Evolutionary conservation across 2,797 vertebrate genomes (phyloP).

Genomic region (Merluccius polli): DNA sequence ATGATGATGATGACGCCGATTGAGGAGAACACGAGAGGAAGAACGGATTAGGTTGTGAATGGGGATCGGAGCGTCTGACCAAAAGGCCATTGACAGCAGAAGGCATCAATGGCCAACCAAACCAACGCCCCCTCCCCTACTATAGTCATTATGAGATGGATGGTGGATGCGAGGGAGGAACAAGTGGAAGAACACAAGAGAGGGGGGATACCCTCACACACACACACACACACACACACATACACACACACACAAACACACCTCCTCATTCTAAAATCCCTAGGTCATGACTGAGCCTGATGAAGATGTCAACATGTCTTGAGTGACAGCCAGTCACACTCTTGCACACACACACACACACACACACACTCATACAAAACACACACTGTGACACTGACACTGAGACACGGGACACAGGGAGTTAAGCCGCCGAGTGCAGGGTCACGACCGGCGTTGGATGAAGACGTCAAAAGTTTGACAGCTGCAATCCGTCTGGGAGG

Average conservation of each 20-base stretch:
- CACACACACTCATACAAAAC: constrained; percentile 17
- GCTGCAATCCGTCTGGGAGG: constrained; percentile 76
- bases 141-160: constrained; percentile 38
- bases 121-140: constrained; percentile 52
- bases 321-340: constrained; percentile 77
- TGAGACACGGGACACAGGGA: constrained; percentile 14
- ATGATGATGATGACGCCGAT: neutral
- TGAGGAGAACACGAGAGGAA: constrained; percentile 51
- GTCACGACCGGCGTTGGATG: constrained; percentile 89
- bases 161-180: constrained; percentile 56
- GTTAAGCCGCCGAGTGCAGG: constrained; percentile 61
- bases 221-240: constrained; percentile 19
- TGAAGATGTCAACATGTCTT: constrained; percentile 85
- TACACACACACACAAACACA: neutral
- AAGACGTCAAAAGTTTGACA: constrained; percentile 95
- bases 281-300: constrained; percentile 85
- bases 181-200: constrained; percentile 56
- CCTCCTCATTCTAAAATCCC: constrained; percentile 47
- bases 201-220: constrained; percentile 57
- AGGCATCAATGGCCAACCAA: constrained; percentile 66
- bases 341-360: constrained; percentile 19
- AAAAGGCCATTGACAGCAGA: constrained; percentile 68
- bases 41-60: constrained; percentile 38
- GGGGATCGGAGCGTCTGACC: constrained; percentile 36
- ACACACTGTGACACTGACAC: constrained; percentile 7